Base-by-base conservation (phyloP, 2,888 invertebrate species). In the Ectemnius lituratus region DNA sequence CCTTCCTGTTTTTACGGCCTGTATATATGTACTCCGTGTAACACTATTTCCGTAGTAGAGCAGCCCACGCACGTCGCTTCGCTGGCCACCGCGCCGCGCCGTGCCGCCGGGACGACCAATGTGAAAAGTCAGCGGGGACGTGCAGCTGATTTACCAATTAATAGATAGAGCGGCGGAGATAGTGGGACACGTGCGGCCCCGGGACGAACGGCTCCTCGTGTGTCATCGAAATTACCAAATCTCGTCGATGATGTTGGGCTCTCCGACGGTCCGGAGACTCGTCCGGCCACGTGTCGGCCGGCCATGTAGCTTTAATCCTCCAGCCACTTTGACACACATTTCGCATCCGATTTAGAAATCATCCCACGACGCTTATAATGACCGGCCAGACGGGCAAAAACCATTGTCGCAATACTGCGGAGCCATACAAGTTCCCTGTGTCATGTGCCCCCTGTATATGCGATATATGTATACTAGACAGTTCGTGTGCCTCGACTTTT, bases 341-440 rank as follows among this genome's bases (percentile, higher is more conserved):
- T 75, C 65, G 74, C 67, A 70, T 72, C 62, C 23, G 52, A 78
- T 78, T 78, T 78, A 59, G 78, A 78, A 74, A 78, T 68, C 46
- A 63, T 67, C 56, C 16, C 18, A 8, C 56, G 52, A 16, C 65
- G 37, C 60, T 67, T 67, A 45, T 62, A 71, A 68, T 28, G 63
- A 65, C 62, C 64, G 63, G 46, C 63, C 45, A 49, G 20, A 67
- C 52, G 23, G 45, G n/a, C 28, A 27, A 14, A 45, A 65, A 70
- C 18, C 49, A 60, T 70, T 61, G 57, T 67, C 68, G n/a, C 27
- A 62, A 49, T 13, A 28, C 47, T 2, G 8, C 65, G 23, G 11
- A 69, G 37, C 13, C 46, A 27, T 64, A 64, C 57, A 49, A 73
- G 37, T 45, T 52, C n/a, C 45, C 8, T 47, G 16, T 73, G 64